Base-by-base conservation (phyloP, 2,888 invertebrate species). In the Cynaeus angustus region DNA sequence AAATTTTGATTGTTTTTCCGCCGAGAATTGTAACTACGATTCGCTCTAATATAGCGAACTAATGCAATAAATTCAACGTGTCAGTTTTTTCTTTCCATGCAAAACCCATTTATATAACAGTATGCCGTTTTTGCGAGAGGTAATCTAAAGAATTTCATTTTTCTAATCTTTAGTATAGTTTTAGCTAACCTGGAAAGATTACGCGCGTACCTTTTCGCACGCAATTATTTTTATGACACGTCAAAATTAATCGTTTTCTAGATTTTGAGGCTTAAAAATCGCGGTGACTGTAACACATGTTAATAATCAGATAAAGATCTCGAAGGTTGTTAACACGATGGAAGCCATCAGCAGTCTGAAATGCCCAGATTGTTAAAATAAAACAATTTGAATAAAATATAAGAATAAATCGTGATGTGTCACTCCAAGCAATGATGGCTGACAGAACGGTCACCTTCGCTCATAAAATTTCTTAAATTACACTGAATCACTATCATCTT, bases 191-290 rank as follows among this genome's bases (percentile, higher is more conserved):
- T 33, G 33, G n/a, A 33, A 33, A 33, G 33, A 33, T 33, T 33
- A 33, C 33, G 33, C n/a, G 7, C 33, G 33, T 33, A 33, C 33
- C 33, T 9, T 33, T 33, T 33, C 33, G 33, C 33, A 33, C 33
- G 33, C 33, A 9, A 33, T 33, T 1, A 33, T n/a, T 33, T 33
- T 33, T 33, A 1, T 9, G 3, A 4, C 21, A 21, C 21, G 21
- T 21, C 33, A 33, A n/a, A 33, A n/a, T n/a, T n/a, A 4, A 33
- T 9, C 33, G 33, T 9, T 33, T 33, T 33, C 33, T 6, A 33
- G 3, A 6, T 33, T 33, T 33, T 7, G 3, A 33, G 33, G 33
- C 5, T 7, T 28, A 28, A 28, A 28, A 28, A 28, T 28, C 7
- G 7, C 28, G 5, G 28, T 7, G 28, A 28, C 28, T 33, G 33